Evolutionary conservation across 2,113 vertebrate species (phyloP), one percentile per base, ranked within the genome.

Genomic region (Typhlomys cinereus): DNA sequence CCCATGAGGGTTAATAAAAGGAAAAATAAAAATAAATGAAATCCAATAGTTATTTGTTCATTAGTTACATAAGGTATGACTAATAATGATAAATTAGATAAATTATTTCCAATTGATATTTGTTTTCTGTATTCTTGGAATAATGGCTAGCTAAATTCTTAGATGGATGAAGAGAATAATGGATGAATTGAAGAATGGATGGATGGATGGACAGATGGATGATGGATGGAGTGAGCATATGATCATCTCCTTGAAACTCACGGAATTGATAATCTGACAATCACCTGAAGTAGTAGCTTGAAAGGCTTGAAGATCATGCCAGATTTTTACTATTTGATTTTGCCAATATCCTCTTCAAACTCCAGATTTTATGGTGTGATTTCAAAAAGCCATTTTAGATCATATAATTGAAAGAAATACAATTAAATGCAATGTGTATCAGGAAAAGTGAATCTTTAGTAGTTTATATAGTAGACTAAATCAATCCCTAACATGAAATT

Each of bases 1-100:
- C 36, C 74, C 1, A 17, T 46, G 23, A 82, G 36, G n/a, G n/a
- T n/a, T 27, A 9, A 61, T 76, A 12, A 88, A 93, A 27, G 1
- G 85, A 93, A 88, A 95, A 20, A 61, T 14, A 93, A 5, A 14
- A 82, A 31, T 11, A n/a, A n/a, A n/a, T n/a, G n/a, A n/a, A n/a
- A n/a, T 13, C 39, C 25, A 62, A 39, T 14, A 50, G 64, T 13
- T 5, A 2, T 50, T 73, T 34, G 3, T 41, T 86, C 41, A 54
- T 61, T 85, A 18, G n/a, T 29, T 92, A 59, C 57, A 20, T 21
- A n/a, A 75, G 44, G 17, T 20, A 2, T 50, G 88, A 87, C 71
- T 61, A n/a, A n/a, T 73, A 78, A 48, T 25, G 9, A 18, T 9
- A 88, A 18, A 70, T 34, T 67, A 7, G 89, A n/a, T 76, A 61